These are phyloP conservation scores for Empidonax alnorum DNA, from an alignment of 2,113 vertebrate species.

Conservation along the genomic window DNA sequence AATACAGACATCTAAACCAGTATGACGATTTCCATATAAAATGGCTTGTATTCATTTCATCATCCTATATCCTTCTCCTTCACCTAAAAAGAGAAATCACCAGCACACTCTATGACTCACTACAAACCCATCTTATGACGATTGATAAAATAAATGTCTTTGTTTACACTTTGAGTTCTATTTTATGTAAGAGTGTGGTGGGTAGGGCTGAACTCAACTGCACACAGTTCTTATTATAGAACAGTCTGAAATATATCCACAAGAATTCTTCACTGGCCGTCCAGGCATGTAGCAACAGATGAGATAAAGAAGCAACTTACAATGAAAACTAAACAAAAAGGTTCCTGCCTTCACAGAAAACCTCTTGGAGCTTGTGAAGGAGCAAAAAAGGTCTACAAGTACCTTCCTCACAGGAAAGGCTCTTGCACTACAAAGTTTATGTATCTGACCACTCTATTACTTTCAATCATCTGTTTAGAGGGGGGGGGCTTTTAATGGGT, in stretches of 20 bases:
- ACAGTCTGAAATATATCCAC: not conserved
- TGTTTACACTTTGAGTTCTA: not conserved
- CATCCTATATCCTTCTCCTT: not conserved
- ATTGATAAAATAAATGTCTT: not conserved
- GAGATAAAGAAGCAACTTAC: not conserved
- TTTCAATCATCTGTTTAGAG: not conserved
- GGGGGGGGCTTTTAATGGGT: accelerated
- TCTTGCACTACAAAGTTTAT: not conserved
- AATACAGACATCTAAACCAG: not conserved
- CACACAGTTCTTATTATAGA: not conserved
- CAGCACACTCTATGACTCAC: not conserved
- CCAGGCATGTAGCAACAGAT: not conserved
- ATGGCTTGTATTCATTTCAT: not conserved
- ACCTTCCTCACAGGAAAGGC: not conserved
- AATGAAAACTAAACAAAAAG: not conserved
- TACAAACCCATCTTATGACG: not conserved
- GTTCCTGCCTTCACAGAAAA: not conserved
- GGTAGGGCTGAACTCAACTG: not conserved
- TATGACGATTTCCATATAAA: not conserved
- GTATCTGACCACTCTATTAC: not conserved
- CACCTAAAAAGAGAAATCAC: not conserved
- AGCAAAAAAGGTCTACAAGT: not conserved
- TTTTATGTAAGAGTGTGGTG: not conserved
- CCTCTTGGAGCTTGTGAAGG: not conserved
- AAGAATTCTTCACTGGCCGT: not conserved